Base-by-base conservation (phyloP, 1,140 invertebrate genomes). In the Acarapis woodi region DNA sequence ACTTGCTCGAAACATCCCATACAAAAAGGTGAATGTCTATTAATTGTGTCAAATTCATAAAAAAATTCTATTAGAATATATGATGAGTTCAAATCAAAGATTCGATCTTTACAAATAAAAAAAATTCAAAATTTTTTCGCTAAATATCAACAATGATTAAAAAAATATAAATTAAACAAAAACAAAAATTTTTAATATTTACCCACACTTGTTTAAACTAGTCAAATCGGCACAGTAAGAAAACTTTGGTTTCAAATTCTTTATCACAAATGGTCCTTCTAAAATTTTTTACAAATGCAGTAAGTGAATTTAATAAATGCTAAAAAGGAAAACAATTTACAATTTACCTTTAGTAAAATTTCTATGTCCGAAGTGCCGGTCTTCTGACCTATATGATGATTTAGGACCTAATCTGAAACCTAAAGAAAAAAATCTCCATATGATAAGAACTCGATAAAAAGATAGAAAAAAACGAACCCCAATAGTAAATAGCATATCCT, bases 191-290 rank as follows among this genome's bases (percentile, higher is more conserved):
- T n/a, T n/a, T n/a, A n/a, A n/a, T n/a, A n/a, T n/a, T n/a, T n/a
- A n/a, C n/a, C 36, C 36, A 18, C 36, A 37, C 18, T 15, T n/a
- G 15, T 37, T 37, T 15, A 12, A 30, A 20, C 25, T 26, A 20
- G 36, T 37, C 10, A 37, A n/a, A 21, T 37, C 36, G 14, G 36
- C 36, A 23, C 36, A 37, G 19, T 37, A 37, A 5, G 23, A 6
- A 20, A 37, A 37, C n/a, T 23, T 23, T 21, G 36, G 28, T 16
- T 31, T 29, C 6, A 37, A 16, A 10, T 21, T 14, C n/a, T 37
- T 19, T 12, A 37, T 37, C 14, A 37, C 26, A 18, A 19, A 37
- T 16, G 36, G 36, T 12, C 36, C 26, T 21, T 21, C 20, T 28
- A 26, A n/a, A 22, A n/a, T n/a, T n/a, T n/a, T n/a, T n/a, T n/a